Percentiles rank a stretch among this genome's conserved stretches.
Conservation (phyloP, 2,797 vertebrate genomes). For the Phataginus tetradactyla region DNA sequence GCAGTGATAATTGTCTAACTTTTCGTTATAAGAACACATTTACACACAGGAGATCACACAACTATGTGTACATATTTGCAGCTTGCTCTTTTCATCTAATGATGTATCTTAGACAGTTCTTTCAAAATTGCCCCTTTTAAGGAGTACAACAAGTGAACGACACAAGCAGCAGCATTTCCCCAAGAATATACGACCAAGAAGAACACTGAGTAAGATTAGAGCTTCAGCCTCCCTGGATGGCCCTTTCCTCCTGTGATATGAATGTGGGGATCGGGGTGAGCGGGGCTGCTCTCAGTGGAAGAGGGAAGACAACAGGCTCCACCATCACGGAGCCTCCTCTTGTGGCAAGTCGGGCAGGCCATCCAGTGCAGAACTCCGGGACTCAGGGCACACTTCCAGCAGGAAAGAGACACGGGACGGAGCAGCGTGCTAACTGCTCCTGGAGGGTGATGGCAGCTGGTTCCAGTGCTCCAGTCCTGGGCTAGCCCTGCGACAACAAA, state of each 20-base stretch:
- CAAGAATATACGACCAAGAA: not conserved
- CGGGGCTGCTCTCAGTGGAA: not conserved
- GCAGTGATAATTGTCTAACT: not conserved
- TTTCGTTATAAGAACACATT: not conserved
- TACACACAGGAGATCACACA: not conserved
- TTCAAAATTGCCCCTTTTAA: not conserved
- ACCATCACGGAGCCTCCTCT: not conserved
- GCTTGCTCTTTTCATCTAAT: not conserved
- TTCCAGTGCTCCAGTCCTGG: not conserved
- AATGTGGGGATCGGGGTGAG: accelerated
- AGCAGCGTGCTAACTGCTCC: not conserved
- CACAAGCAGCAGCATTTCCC: not conserved
- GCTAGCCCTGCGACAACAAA: not conserved
- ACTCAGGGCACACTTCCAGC: too few species aligned
- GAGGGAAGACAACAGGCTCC: not conserved
- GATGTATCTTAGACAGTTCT: not conserved
- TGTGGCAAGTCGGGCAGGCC: not conserved
- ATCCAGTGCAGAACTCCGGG: not conserved
- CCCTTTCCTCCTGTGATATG: not conserved
- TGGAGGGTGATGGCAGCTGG: too few species aligned
- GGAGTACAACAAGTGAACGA: not conserved
- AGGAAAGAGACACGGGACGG: accelerated
- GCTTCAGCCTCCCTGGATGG: not conserved
- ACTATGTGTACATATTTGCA: not conserved
- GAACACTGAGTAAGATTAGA: too few species aligned